Evolutionary conservation across 2,888 invertebrate species (phyloP), one percentile per base, ranked within the genome.

Genomic region (Mesodorylaimus sp.): DNA sequence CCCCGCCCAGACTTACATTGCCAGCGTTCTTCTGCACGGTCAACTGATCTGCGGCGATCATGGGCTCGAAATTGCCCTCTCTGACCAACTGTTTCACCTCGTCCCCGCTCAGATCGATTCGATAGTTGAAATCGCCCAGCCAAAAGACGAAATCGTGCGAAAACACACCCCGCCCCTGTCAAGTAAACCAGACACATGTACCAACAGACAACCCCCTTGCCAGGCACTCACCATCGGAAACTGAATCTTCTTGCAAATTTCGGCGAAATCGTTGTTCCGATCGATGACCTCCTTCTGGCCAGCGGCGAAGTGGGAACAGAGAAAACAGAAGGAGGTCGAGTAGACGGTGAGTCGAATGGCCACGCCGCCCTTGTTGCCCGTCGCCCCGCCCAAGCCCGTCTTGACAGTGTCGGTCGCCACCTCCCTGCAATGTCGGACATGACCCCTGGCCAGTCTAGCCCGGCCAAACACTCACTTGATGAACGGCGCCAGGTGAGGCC

Each of bases 111-210:
- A 95, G 78, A 67, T 95, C 91, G 51, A 97, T 80, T 51, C 97
- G 78, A 66, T 97, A 99, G 68, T 99, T 97, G 68, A 97, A 97
- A 72, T 97, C 97, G 1, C 97, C 97, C 68, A 93, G 88, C 95
- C 95, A 99, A 70, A 97, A 93, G 1, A 97, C 80, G 67, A 89
- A 93, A 70, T 99, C 97, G 66, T 97, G 95, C 1, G 88, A 84
- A 67, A 85, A 83, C 3, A 95, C 71, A 0, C 83, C 82, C 53
- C 88, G 76, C 10, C 87, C 88, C 75, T 76, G 60, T 48, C 66
- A 61, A 38, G 13, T 21, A n/a, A 3, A 5, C 19, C n/a, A n/a
- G n/a, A n/a, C n/a, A n/a, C n/a, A n/a, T n/a, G n/a, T n/a, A n/a
- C n/a, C n/a, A n/a, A n/a, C n/a, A n/a, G n/a, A n/a, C n/a, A n/a